phyloP scores from a whole-genome alignment of 2,888 invertebrate species.

The Eurois occulta region DNA sequence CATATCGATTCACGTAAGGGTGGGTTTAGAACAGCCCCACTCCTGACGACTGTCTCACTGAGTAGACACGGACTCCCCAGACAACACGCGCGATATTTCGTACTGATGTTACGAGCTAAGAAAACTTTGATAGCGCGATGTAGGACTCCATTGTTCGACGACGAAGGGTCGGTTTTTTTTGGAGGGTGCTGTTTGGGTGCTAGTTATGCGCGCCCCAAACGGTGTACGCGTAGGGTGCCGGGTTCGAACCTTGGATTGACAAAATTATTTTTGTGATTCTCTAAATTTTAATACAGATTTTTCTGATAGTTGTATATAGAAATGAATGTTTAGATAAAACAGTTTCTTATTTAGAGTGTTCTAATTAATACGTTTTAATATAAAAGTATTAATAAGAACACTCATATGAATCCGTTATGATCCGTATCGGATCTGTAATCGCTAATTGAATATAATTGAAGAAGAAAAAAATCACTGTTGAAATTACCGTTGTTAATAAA shows the following conservation, averaged over 20 bases:
- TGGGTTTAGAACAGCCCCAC: constrained; percentile 30
- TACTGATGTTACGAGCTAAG: not conserved
- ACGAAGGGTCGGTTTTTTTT: not conserved
- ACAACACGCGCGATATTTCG: accelerated
- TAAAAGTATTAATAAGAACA: no score
- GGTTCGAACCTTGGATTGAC: not conserved
- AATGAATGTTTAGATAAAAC: no score
- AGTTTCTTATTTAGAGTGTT: no score
- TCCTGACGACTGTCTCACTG: constrained; percentile 44
- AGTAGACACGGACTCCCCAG: constrained; percentile 49
- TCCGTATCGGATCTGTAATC: no score
- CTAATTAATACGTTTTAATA: no score
- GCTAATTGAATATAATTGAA: no score
- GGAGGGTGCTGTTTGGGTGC: not conserved
- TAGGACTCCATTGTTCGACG: constrained; percentile 11
- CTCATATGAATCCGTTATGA: no score
- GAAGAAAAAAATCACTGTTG: no score
- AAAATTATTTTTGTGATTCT: constrained; percentile 1
- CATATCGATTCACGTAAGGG: constrained; percentile 1
- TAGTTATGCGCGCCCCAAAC: not conserved
- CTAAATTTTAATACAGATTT: not conserved
- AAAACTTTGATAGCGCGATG: constrained; percentile 42
- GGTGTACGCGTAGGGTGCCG: not conserved
- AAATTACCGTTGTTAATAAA: no score
- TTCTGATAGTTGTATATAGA: not conserved